These are phyloP conservation scores for chimpanzee (Pan troglodytes) DNA, from an alignment of 2,113 vertebrate genomes.

Conservation along the genomic window DNA sequence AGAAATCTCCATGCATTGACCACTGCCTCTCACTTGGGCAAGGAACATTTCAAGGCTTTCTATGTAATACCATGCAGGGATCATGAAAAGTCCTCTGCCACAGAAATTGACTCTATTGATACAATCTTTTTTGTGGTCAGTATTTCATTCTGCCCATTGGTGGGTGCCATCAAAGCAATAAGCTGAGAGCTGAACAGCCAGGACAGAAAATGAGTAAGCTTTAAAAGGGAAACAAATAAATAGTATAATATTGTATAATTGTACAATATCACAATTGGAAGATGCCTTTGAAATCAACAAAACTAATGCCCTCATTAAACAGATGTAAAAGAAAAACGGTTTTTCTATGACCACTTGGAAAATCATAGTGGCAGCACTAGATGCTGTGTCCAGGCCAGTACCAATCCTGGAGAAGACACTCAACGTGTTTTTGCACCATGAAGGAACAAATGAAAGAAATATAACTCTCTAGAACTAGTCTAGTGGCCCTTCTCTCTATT, in stretches of 20 bases:
- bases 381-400: neutral
- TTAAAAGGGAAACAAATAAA: neutral
- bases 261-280: neutral
- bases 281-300: neutral
- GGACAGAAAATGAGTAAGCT: neutral
- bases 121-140: neutral
- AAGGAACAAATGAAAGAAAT: neutral
- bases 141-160: neutral
- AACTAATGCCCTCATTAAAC: neutral
- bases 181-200: neutral
- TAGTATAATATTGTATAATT: neutral
- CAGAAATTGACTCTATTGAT: neutral
- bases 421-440: neutral
- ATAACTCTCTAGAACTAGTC: neutral
- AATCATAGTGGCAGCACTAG: neutral
- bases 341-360: neutral
- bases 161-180: conserved; percentile 2
- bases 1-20: neutral
- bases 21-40: neutral
- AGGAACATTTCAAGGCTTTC: neutral
- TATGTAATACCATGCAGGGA: neutral
- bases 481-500: neutral
- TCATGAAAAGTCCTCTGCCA: neutral
- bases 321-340: neutral
- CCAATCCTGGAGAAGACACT: neutral